Conservation (phyloP, 2,888 invertebrate genomes). For the Epirrita christyi region DNA sequence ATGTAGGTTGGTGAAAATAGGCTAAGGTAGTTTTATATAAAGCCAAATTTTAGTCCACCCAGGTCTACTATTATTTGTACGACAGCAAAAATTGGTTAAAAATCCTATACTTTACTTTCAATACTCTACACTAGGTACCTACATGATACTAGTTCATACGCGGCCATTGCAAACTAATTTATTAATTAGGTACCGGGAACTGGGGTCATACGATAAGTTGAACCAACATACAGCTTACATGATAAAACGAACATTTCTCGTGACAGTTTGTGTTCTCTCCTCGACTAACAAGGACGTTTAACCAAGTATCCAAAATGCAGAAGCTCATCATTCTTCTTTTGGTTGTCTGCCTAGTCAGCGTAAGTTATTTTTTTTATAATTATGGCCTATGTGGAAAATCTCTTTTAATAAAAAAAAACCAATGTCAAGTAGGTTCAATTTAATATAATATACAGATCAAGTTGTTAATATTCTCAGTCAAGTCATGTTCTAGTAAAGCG, state of each 20-base stretch:
- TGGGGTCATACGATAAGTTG: conserved; percentile 54
- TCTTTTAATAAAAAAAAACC: too few species aligned
- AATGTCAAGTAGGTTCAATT: too few species aligned
- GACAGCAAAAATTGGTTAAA: too few species aligned
- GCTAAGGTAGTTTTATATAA: too few species aligned
- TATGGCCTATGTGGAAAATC: too few species aligned
- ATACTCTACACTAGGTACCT: not conserved
- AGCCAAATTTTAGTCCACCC: too few species aligned
- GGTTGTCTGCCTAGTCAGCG: conserved; percentile 62
- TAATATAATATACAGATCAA: too few species aligned
- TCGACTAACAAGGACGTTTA: conserved; percentile 45
- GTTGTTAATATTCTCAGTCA: too few species aligned
- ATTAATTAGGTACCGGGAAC: conserved; percentile 53
- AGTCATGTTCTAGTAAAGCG: too few species aligned
- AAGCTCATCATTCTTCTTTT: conserved; percentile 62
- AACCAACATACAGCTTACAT: conserved; percentile 39
- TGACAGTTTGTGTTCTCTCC: conserved; percentile 44
- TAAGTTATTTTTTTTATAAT: conserved; percentile 23
- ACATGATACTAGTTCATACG: not conserved
- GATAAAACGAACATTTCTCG: conserved; percentile 45
- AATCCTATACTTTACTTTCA: not conserved
- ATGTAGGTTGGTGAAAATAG: too few species aligned
- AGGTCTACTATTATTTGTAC: too few species aligned
- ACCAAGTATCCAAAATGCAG: conserved; percentile 57
- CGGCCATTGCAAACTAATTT: conserved; percentile 48